Base-by-base conservation (phyloP, 1,140 invertebrate genomes). In the Caenorhabditis tropicalis region DNA sequence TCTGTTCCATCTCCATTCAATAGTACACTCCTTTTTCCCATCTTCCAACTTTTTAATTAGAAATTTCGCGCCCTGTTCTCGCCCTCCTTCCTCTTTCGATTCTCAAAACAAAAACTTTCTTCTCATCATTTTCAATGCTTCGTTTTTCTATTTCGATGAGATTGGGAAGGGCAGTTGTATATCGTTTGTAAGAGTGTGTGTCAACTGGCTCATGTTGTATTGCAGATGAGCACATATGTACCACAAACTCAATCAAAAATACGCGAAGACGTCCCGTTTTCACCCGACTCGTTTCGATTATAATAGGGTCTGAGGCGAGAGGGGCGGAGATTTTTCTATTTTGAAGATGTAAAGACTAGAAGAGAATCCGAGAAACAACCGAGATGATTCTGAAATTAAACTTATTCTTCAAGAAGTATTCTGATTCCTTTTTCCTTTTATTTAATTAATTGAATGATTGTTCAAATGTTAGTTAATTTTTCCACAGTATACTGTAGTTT, bases 231-330 rank as follows among this genome's bases (percentile, higher is more conserved):
- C 65, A 74, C 36, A 43, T 43, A 43, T 74, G 65, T 24, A 43
- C 65, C 65, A 74, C 65, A 74, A 74, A 74, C 65, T 74, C 65
- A 74, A 74, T 74, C 65, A 74, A 74, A 74, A 74, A 43, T 74
- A 43, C n/a, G 36, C 36, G 65, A 43, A 43, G 65, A 43, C 65
- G 36, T 43, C 65, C 33, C 33, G 19, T 58, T 27, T 12, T 10
- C 36, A 43, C 12, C 33, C 65, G 65, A 31, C 65, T 74, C 65
- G 65, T 74, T 74, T 74, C 65, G 65, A 74, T 74, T 74, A 74
- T 74, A 74, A 74, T 74, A 74, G 65, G 65, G 65, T 46, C 36
- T 36, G 33, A 74, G 36, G 29, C n/a, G n/a, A 58, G 21, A 15
- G 21, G 53, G 65, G 65, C 65, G 65, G 65, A n/a, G 36, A 31